These are phyloP conservation scores for Sussaba pulchella DNA, from an alignment of 2,888 invertebrate species.

Conservation along the genomic window DNA sequence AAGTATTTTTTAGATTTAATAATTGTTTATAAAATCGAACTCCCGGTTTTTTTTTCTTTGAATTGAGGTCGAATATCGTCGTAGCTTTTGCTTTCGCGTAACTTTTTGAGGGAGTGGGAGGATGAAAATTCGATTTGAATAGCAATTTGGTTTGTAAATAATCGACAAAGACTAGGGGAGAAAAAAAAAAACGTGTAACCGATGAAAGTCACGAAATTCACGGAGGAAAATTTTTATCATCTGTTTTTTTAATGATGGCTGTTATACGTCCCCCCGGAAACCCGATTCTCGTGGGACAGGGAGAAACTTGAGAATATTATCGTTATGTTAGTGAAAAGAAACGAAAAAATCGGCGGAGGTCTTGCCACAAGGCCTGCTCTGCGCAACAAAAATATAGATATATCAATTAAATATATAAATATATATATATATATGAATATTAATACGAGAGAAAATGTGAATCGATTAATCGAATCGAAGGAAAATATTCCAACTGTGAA, in stretches of 20 bases:
- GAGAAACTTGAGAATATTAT: slow-evolving; percentile 46
- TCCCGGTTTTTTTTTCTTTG: slow-evolving; percentile 7
- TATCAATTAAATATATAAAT: slow-evolving; percentile 24
- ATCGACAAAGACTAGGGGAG: slow-evolving; percentile 2
- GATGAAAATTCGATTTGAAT: too few relatives aligned
- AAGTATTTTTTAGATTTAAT: slow-evolving; percentile 45
- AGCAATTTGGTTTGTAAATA: too few relatives aligned
- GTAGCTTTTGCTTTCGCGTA: not conserved
- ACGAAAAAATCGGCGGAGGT: slow-evolving; percentile 18
- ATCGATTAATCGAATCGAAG: slow-evolving; percentile 31
- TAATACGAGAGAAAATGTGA: slow-evolving; percentile 36
- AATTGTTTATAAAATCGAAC: slow-evolving; percentile 15
- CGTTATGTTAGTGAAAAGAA: slow-evolving; percentile 39
- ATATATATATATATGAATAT: slow-evolving; percentile 38
- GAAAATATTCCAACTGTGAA: slow-evolving; percentile 21
- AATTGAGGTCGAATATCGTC: not conserved
- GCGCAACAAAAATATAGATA: slow-evolving; percentile 30
- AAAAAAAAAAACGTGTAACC: slow-evolving; percentile 11
- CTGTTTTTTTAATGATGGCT: slow-evolving; percentile 54
- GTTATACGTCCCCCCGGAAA: slow-evolving; percentile 43
- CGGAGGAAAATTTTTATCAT: slow-evolving; percentile 38
- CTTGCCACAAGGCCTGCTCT: slow-evolving; percentile 45
- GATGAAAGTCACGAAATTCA: slow-evolving; percentile 3
- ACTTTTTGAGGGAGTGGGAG: not conserved
- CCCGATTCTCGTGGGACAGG: not conserved